These are phyloP conservation scores for Condylostylus longicornis DNA, from an alignment of 1,140 invertebrate species.

Conservation along the genomic window DNA sequence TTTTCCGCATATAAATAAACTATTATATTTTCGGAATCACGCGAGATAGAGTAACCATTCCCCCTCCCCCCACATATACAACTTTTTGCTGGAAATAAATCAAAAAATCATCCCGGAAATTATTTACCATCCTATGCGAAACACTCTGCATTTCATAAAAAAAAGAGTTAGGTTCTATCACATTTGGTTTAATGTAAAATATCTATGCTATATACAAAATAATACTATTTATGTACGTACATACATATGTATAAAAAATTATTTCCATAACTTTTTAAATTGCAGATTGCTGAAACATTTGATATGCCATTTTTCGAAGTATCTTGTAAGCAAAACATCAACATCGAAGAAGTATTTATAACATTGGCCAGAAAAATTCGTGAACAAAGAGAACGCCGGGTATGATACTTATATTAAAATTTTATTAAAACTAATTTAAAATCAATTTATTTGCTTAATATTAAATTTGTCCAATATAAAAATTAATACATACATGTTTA, in stretches of 20 bases:
- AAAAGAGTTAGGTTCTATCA: not conserved
- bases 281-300: conserved; percentile 73
- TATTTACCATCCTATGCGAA: not conserved
- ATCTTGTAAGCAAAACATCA: conserved; percentile 78
- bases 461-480: not conserved
- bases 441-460: not conserved
- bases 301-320: conserved; percentile 87
- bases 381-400: conserved; percentile 58
- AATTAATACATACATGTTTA: not conserved
- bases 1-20: no score
- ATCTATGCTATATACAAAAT: not conserved
- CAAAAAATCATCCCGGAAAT: no score
- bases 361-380: conserved; percentile 67
- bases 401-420: conserved; percentile 29
- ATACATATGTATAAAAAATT: not conserved
- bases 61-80: no score
- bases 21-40: no score
- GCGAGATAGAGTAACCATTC: no score
- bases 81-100: no score
- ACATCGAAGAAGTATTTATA: conserved; percentile 75
- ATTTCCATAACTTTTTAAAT: conserved; percentile 5
- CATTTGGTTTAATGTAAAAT: not conserved
- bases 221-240: not conserved
- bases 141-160: conserved; percentile 8
- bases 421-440: not conserved